Base-by-base conservation (phyloP, 2,888 invertebrate genomes). In the Encarsia formosa region DNA sequence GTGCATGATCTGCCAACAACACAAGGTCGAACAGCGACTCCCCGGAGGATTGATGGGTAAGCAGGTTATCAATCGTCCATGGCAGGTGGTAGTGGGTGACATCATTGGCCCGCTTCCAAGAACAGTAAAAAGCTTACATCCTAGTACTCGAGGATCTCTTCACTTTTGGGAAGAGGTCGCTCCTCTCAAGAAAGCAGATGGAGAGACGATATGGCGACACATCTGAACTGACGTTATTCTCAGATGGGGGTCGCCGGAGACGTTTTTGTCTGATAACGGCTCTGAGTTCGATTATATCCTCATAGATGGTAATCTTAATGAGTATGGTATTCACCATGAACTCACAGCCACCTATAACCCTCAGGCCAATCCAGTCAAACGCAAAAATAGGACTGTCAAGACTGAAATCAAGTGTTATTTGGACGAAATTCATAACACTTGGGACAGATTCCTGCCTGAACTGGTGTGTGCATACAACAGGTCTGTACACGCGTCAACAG, bases 61-160 rank as follows among this genome's bases (percentile, higher is more conserved):
- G 3, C 11, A 13, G 3, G 5, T 6, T 15, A n/a, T 43, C 1
- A n/a, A 20, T 6, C 23, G 15, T 5, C 32, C 43, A 3, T 43
- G 43, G 43, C 20, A 43, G 15, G 20, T 16, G 2, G 32, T 43
- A 6, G n/a, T 15, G 4, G 32, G n/a, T 4, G 22, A 32, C 9
- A 4, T 43, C 4, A 15, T 31, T 9, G 43, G 43, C 11, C 43
- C 43, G 4, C 9, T 43, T 4, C 43, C 45, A 1, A n/a, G 45
- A 5, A 35, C 35, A 9, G 6, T 13, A 3, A 23, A 24, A 41
- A 5, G 15, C 23, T 9, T 23, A 5, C 9, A 23, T 41, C 5
- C n/a, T 41, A 18, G 41, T 45, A 34, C 1, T 67, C 63, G 39
- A 59, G 63, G 60, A 23, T 16, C 20, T 32, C 0, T 48, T 51